Conservation (phyloP, 2,888 invertebrate species). For the Orthonychiurus folsomi region DNA sequence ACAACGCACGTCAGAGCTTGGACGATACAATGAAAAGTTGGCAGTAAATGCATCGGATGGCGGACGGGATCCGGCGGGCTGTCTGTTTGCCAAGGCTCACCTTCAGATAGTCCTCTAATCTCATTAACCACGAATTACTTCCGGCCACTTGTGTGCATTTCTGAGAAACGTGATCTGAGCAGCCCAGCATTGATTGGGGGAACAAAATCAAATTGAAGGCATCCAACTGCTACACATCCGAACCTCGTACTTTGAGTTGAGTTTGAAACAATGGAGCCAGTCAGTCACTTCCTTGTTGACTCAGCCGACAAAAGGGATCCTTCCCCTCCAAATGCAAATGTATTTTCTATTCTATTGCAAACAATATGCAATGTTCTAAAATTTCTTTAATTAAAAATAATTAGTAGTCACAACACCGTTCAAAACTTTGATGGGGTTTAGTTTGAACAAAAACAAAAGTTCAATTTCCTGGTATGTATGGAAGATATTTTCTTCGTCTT, state of each 20-base stretch:
- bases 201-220: neutral
- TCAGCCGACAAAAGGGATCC: neutral
- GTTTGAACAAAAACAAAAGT: neutral
- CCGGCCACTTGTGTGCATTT: neutral
- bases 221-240: neutral
- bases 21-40: no score
- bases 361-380: no score
- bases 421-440: neutral
- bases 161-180: neutral
- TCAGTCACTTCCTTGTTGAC: neutral
- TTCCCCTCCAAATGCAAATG: neutral
- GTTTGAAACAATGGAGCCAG: neutral
- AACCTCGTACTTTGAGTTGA: neutral
- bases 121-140: neutral
- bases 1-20: no score
- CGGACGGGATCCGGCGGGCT: neutral
- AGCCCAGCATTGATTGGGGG: neutral
- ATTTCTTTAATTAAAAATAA: no score
- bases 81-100: neutral
- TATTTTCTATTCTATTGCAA: no score
- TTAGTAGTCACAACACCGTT: no score
- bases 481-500: no score
- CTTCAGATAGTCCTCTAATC: neutral
- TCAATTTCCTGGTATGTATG: no score
- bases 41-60: no score